These are phyloP conservation scores for Channa maculata DNA, from an alignment of 2,113 vertebrate species.

Conservation along the genomic window DNA sequence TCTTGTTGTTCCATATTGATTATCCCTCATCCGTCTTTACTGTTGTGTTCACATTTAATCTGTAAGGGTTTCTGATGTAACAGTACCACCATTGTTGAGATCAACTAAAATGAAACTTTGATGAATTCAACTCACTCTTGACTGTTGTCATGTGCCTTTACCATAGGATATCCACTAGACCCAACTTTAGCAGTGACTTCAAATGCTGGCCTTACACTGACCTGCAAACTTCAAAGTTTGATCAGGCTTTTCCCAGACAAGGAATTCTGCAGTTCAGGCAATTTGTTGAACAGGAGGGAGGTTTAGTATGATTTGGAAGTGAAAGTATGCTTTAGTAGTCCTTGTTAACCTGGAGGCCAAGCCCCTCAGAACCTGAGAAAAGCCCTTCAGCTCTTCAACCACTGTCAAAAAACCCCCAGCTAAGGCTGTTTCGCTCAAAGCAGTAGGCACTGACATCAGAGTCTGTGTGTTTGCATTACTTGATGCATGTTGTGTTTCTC, in stretches of 20 bases:
- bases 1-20: no score
- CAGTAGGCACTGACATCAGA: no score
- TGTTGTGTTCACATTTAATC: no score
- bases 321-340: constrained; percentile 72
- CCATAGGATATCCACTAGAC: constrained; percentile 53
- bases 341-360: constrained; percentile 67
- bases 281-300: constrained; percentile 82
- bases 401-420: constrained; percentile 13
- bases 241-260: constrained; percentile 78
- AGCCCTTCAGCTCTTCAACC: constrained; percentile 38
- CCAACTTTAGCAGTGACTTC: constrained; percentile 69
- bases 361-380: constrained; percentile 54
- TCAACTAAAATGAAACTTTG: not conserved
- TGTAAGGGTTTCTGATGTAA: no score
- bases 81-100: not conserved
- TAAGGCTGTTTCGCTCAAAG: constrained; percentile 24
- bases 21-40: not conserved
- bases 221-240: constrained; percentile 82
- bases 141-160: constrained; percentile 39
- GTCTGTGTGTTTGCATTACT: no score
- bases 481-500: no score
- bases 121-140: constrained; percentile 12
- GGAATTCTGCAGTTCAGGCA: constrained; percentile 75
- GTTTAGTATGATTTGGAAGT: constrained; percentile 77
- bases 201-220: constrained; percentile 79